Percentiles rank a stretch among this genome's conserved stretches.
phyloP scores from a whole-genome alignment of 2,797 vertebrate species.

The Chelmon rostratus region DNA sequence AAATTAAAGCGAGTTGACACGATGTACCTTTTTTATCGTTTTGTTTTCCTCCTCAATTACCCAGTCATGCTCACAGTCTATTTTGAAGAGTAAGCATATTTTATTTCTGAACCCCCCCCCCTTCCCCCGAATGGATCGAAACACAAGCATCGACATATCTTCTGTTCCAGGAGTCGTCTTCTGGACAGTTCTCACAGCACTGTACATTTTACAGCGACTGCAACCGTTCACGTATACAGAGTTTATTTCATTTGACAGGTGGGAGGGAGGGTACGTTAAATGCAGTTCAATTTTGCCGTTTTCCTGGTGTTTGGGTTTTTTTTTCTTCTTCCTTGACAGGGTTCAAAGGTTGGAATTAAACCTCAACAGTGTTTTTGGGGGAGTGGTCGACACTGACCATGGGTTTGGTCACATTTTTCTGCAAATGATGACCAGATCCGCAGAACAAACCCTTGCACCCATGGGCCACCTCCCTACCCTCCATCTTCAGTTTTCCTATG shows the following conservation, averaged over 20 bases:
- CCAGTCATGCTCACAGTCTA: slow-evolving; percentile 82
- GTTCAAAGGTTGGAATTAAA: slow-evolving; percentile 62
- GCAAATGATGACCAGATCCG: slow-evolving; percentile 31
- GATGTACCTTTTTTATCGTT: slow-evolving; percentile 92
- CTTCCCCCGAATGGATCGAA: slow-evolving; percentile 49
- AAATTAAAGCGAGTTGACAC: slow-evolving; percentile 87
- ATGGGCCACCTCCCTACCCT: slow-evolving; percentile 31
- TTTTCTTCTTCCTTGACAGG: slow-evolving; percentile 39
- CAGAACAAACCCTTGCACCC: slow-evolving; percentile 40
- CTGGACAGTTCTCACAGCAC: slow-evolving; percentile 65
- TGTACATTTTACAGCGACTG: slow-evolving; percentile 69
- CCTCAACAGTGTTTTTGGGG: slow-evolving; percentile 71
- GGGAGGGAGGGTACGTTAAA: slow-evolving; percentile 35
- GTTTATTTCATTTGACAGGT: slow-evolving; percentile 40
- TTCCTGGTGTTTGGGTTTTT: slow-evolving; percentile 50
- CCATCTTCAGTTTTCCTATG: slow-evolving; percentile 60
- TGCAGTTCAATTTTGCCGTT: slow-evolving; percentile 52
- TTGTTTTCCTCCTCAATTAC: slow-evolving; percentile 75
- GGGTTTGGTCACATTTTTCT: slow-evolving; percentile 40
- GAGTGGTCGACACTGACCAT: slow-evolving; percentile 27
- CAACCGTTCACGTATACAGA: slow-evolving; percentile 70
- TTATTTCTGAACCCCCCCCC: slow-evolving; percentile 66
- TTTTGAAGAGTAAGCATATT: slow-evolving; percentile 82
- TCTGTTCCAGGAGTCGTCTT: slow-evolving; percentile 66
- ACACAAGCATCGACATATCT: slow-evolving; percentile 79